Percentiles rank a stretch among this genome's conserved stretches.
Evolutionary conservation across 2,888 invertebrate genomes (phyloP).

Genomic region (Metopia argyrocephala): DNA sequence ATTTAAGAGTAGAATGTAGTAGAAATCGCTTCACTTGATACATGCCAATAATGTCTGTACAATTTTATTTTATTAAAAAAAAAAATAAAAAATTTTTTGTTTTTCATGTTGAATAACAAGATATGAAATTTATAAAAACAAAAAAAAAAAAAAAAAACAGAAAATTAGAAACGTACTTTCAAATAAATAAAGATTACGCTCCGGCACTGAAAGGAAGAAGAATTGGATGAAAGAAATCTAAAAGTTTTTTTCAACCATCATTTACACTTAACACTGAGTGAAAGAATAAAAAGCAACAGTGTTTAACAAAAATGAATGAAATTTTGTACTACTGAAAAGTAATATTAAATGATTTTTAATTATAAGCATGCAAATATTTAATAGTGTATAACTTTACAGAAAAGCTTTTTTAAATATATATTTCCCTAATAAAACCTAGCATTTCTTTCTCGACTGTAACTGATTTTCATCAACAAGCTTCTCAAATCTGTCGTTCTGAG

Average conservation of each 20-base stretch:
- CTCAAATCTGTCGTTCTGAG: too few species aligned
- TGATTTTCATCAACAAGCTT: too few species aligned
- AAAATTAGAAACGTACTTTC: constrained; percentile 4
- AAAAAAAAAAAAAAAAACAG: constrained; percentile 1
- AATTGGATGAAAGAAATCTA: not conserved
- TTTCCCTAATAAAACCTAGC: too few species aligned
- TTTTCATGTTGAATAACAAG: constrained; percentile 6
- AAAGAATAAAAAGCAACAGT: not conserved
- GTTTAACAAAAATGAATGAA: not conserved
- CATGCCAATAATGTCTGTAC: constrained; percentile 34
- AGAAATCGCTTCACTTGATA: constrained; percentile 18
- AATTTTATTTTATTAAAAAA: constrained; percentile 16
- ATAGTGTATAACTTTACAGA: too few species aligned
- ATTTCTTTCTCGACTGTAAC: too few species aligned
- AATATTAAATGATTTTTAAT: too few species aligned
- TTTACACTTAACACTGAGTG: not conserved
- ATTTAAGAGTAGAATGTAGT: constrained; percentile 7
- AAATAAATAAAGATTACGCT: constrained; percentile 20
- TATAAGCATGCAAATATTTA: too few species aligned
- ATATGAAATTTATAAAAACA: not conserved
- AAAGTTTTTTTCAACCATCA: not conserved
- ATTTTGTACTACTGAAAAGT: too few species aligned
- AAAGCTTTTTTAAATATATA: too few species aligned
- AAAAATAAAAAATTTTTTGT: not conserved
- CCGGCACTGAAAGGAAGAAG: not conserved